Percentiles rank a stretch among this genome's conserved stretches.
Evolutionary conservation across 2,888 invertebrate genomes (phyloP).

Genomic region (Aethes cnicana): DNA sequence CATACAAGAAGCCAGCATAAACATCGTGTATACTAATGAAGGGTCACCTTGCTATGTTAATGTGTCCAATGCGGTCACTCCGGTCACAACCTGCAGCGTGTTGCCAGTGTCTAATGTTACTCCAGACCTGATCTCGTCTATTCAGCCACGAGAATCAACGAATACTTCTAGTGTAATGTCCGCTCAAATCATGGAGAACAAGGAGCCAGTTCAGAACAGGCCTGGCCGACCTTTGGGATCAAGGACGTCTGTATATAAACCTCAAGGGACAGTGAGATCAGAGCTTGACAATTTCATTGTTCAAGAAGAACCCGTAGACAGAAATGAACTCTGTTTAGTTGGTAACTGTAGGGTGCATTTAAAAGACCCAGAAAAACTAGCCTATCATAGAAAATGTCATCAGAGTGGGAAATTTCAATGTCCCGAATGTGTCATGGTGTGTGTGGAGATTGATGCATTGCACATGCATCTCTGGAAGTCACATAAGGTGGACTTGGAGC

Average conservation of each 20-base stretch:
- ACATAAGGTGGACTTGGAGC: constrained; percentile 90
- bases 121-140: constrained; percentile 73
- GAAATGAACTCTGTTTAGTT: constrained; percentile 70
- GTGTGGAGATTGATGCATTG: constrained; percentile 84
- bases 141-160: constrained; percentile 47
- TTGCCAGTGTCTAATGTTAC: constrained; percentile 66
- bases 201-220: constrained; percentile 37
- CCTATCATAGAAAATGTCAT: constrained; percentile 86
- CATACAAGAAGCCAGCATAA: constrained; percentile 76
- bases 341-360: constrained; percentile 82
- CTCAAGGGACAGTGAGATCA: constrained; percentile 9
- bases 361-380: constrained; percentile 81
- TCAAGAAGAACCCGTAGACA: constrained; percentile 37
- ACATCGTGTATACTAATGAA: constrained; percentile 73
- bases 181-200: constrained; percentile 38
- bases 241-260: background rate
- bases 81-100: constrained; percentile 52
- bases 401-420: constrained; percentile 78
- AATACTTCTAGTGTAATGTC: constrained; percentile 42
- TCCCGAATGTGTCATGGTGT: constrained; percentile 84
- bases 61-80: constrained; percentile 51
- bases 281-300: constrained; percentile 39
- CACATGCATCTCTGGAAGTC: constrained; percentile 90
- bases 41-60: constrained; percentile 65
- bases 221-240: constrained; percentile 28